Conservation (phyloP, 1,140 invertebrate species). For the Neelides sp. region DNA sequence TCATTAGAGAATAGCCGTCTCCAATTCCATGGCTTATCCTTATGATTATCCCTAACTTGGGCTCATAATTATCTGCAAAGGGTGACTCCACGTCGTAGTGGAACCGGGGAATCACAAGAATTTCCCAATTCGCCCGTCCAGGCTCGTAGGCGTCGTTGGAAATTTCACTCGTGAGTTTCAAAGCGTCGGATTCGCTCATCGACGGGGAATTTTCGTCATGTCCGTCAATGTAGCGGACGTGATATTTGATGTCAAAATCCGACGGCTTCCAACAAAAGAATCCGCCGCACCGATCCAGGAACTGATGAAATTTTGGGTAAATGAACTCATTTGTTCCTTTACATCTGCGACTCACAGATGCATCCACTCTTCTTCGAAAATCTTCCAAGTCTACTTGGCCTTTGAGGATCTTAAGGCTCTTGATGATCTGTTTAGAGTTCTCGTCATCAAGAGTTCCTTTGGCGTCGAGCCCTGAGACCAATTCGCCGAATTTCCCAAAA, state of each 20-base stretch:
- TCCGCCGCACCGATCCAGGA: constrained; percentile 14
- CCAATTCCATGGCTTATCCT: constrained; percentile 27
- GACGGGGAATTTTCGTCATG: constrained; percentile 7
- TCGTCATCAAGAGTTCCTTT: constrained; percentile 19
- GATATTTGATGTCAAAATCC: constrained; percentile 25
- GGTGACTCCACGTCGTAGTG: constrained; percentile 20
- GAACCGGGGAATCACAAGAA: constrained; percentile 26
- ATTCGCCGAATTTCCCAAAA: constrained; percentile 13
- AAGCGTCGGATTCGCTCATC: constrained; percentile 12
- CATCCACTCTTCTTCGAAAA: constrained; percentile 6
- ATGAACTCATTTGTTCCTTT: constrained; percentile 6
- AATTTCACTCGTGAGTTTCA: constrained; percentile 8
- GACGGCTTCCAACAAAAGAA: constrained; percentile 25
- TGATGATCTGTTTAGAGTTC: constrained; percentile 17
- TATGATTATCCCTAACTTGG: constrained; percentile 22
- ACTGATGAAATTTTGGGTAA: constrained; percentile 25
- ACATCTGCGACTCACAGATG: constrained; percentile 12
- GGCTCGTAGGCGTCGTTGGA: constrained; percentile 13
- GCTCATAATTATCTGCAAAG: neutral
- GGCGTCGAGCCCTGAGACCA: constrained; percentile 15
- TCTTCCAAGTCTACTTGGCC: constrained; percentile 20
- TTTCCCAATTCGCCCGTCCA: constrained; percentile 23
- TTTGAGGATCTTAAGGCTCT: constrained; percentile 21
- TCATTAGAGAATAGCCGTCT: constrained; percentile 28
- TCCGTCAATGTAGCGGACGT: constrained; percentile 17